Percentiles rank a stretch among this genome's conserved stretches.
Conservation (phyloP, 2,113 vertebrate species). For the Tretioscincus oriximinensis region DNA sequence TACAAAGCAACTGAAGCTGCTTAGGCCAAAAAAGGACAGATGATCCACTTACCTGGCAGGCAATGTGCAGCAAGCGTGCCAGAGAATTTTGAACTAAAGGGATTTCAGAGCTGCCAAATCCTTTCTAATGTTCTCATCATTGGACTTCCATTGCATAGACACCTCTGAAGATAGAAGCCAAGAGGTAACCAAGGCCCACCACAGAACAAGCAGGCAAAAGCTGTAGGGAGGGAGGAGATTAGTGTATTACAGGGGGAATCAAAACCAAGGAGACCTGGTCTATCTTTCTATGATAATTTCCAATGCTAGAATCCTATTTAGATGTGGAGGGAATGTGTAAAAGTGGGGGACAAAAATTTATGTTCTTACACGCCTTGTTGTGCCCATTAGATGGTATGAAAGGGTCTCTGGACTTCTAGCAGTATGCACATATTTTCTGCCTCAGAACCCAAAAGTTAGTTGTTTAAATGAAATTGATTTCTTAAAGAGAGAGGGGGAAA, state of each 20-base stretch:
- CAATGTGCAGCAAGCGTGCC: neutral
- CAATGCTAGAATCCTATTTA: neutral
- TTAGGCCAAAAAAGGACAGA: conserved; percentile 21
- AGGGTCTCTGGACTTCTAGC: too few species aligned
- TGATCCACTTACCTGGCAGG: conserved; percentile 21
- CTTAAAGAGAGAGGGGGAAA: neutral
- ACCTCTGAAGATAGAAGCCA: conserved; percentile 17
- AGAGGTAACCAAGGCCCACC: neutral
- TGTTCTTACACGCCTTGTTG: too few species aligned
- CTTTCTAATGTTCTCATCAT: neutral
- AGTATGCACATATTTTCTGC: neutral
- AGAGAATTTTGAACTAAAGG: conserved; percentile 22
- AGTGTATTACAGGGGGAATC: neutral
- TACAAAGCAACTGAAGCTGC: conserved; percentile 8
- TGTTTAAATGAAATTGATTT: neutral
- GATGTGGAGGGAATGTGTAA: neutral
- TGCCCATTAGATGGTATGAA: neutral
- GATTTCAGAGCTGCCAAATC: conserved; percentile 18
- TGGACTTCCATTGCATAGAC: conserved; percentile 3
- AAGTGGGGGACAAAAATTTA: neutral
- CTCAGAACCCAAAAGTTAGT: too few species aligned
- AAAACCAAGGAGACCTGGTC: neutral
- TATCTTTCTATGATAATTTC: neutral
- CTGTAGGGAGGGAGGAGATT: neutral
- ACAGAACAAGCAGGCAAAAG: neutral